Evolutionary conservation across 2,797 vertebrate genomes (phyloP).

Genomic region (Sarcophilus harrisii): DNA sequence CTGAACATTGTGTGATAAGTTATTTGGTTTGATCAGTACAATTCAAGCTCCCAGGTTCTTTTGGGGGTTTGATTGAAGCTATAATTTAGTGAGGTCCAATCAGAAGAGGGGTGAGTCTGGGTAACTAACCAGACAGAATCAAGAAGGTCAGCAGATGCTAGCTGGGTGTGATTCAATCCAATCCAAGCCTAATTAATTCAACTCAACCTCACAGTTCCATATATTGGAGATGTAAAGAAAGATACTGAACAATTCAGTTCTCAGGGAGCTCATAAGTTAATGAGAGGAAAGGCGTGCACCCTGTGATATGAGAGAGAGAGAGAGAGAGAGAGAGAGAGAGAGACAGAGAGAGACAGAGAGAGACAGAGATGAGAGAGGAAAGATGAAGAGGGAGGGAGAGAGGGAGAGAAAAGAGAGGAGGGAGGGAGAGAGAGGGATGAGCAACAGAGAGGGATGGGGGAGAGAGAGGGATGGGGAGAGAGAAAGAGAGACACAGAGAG

Average conservation of each 20-base stretch:
- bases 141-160: neutral
- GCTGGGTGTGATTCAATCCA: neutral
- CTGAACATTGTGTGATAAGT: neutral
- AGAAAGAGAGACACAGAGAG: too few relatives aligned
- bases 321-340: too few relatives aligned
- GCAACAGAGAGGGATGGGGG: rapidly evolving
- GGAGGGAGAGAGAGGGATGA: too few relatives aligned
- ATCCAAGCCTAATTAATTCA: neutral
- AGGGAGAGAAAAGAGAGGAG: too few relatives aligned
- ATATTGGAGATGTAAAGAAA: neutral
- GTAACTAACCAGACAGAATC: neutral
- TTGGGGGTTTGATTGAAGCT: neutral
- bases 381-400: too few relatives aligned
- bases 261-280: neutral
- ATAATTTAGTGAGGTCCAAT: neutral
- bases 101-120: neutral
- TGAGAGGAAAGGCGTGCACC: neutral
- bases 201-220: neutral
- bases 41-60: neutral
- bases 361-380: too few relatives aligned
- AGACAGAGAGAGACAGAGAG: too few relatives aligned
- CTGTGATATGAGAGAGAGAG: too few relatives aligned
- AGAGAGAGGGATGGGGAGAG: too few relatives aligned
- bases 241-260: neutral
- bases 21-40: neutral